Percentiles rank a stretch among this genome's conserved stretches.
Conservation (phyloP, 2,113 vertebrate species). For the Myocastor coypus region DNA sequence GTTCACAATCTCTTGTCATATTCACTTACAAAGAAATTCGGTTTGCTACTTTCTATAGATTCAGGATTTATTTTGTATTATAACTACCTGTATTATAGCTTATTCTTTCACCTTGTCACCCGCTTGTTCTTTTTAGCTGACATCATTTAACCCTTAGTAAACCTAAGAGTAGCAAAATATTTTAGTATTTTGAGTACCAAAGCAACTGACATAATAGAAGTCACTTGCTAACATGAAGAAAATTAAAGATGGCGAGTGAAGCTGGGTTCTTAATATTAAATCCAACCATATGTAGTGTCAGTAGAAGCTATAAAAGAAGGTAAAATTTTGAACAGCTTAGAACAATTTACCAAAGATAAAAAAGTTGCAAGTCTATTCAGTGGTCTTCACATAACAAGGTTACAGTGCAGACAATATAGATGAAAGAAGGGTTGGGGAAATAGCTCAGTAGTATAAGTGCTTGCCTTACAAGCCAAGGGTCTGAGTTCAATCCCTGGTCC, state of each 20-base stretch:
- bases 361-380: background rate
- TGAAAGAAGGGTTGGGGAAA: no score
- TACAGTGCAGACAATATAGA: background rate
- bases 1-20: background rate
- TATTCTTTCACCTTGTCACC: background rate
- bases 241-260: background rate
- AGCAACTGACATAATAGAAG: background rate
- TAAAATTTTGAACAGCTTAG: background rate
- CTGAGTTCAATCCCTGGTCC: no score
- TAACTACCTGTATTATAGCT: background rate
- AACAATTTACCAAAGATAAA: background rate
- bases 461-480: no score
- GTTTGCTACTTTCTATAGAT: background rate
- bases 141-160: background rate
- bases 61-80: constrained; percentile 26
- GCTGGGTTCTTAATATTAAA: background rate
- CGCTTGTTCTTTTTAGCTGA: background rate
- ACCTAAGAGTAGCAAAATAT: background rate
- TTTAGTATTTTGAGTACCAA: background rate
- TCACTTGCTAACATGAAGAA: background rate
- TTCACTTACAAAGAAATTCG: background rate
- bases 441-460: no score
- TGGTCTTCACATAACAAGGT: background rate
- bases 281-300: background rate
- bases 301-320: background rate